Conservation (phyloP, 2,888 invertebrate species). For the Bellardia bayeri region DNA sequence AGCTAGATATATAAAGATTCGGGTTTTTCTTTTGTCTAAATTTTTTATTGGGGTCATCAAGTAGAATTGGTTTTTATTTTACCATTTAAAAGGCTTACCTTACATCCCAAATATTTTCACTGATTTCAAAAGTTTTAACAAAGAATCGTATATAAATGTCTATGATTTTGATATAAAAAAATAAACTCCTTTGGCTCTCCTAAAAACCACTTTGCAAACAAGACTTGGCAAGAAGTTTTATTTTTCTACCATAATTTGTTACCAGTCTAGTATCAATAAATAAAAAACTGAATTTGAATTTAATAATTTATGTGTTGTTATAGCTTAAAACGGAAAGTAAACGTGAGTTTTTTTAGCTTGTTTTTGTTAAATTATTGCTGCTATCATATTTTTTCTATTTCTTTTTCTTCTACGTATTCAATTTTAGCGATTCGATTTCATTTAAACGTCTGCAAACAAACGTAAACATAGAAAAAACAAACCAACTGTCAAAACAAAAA, state of each 20-base stretch:
- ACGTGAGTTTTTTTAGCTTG: slow-evolving; percentile 43
- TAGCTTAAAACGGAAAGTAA: slow-evolving; percentile 59
- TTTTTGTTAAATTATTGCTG: slow-evolving; percentile 44
- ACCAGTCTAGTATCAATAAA: slow-evolving; percentile 18
- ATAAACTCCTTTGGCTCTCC: too few relatives aligned
- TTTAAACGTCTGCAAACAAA: slow-evolving; percentile 4
- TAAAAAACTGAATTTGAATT: slow-evolving; percentile 15
- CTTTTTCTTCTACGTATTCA: slow-evolving; percentile 2
- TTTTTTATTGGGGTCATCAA: too few relatives aligned
- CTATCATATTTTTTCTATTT: not conserved
- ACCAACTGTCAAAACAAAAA: slow-evolving; percentile 12
- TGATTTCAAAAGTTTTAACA: too few relatives aligned
- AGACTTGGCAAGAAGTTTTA: not conserved
- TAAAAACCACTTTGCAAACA: too few relatives aligned
- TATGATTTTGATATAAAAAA: too few relatives aligned
- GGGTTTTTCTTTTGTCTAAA: too few relatives aligned
- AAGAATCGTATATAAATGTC: too few relatives aligned
- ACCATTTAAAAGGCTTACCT: too few relatives aligned
- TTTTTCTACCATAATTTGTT: not conserved
- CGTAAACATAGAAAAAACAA: slow-evolving; percentile 21
- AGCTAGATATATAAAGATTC: too few relatives aligned
- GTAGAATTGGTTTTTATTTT: too few relatives aligned
- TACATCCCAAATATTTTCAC: too few relatives aligned
- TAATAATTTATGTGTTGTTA: slow-evolving; percentile 5
- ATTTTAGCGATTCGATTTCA: slow-evolving; percentile 35